phyloP scores from a whole-genome alignment of 2,888 invertebrate genomes.

The Maniola hyperantus region DNA sequence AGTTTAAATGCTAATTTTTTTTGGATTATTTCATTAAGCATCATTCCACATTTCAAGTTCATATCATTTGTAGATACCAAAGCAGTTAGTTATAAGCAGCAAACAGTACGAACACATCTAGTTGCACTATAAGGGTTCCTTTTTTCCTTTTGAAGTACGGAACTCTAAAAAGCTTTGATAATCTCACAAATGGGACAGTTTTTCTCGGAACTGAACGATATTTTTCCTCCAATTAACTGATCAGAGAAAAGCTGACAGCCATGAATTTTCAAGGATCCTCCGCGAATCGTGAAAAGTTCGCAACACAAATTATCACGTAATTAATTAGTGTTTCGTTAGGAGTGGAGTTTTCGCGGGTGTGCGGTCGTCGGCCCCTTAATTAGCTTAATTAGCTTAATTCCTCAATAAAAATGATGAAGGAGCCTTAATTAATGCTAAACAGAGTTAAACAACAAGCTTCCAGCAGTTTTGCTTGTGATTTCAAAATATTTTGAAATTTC shows the following conservation, averaged over 20 bases:
- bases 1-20: too few relatives aligned
- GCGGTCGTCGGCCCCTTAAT: slow-evolving; percentile 27
- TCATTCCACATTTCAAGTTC: too few relatives aligned
- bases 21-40: too few relatives aligned
- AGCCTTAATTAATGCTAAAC: slow-evolving; percentile 17
- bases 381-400: slow-evolving; percentile 35
- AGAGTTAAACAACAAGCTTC: not conserved
- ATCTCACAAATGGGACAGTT: not conserved
- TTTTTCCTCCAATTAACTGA: slow-evolving; percentile 5
- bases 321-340: slow-evolving; percentile 29
- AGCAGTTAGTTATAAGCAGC: too few relatives aligned
- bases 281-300: slow-evolving; percentile 16
- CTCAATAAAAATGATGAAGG: slow-evolving; percentile 31
- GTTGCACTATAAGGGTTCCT: too few relatives aligned
- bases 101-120: too few relatives aligned
- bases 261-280: slow-evolving; percentile 2
- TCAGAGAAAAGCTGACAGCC: not conserved
- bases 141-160: too few relatives aligned
- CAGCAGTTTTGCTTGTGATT: not conserved
- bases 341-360: slow-evolving; percentile 18
- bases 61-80: too few relatives aligned
- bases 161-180: not conserved
- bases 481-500: not conserved
- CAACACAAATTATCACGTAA: slow-evolving; percentile 36
- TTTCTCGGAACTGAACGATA: not conserved